Evolutionary conservation across 2,113 vertebrate species (phyloP).

Genomic region (Lycocorax pyrrhopterus): DNA sequence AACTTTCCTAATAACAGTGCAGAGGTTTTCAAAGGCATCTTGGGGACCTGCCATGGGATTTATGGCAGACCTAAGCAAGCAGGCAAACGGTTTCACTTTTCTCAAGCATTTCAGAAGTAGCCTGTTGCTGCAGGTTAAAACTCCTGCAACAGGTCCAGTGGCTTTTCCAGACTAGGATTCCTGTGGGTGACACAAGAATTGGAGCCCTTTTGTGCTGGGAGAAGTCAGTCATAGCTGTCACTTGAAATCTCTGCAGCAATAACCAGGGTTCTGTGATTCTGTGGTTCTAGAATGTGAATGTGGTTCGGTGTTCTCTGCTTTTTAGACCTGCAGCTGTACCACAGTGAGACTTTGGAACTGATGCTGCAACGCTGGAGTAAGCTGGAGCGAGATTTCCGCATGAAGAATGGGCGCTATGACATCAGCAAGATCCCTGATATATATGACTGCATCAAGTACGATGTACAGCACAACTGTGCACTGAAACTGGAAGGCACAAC

Average conservation of each 20-base stretch:
- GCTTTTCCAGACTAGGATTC: neutral
- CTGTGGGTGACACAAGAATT: neutral
- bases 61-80: neutral
- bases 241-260: neutral
- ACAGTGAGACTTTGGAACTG: conserved; percentile 93
- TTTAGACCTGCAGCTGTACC: conserved; percentile 91
- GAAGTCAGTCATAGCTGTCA: neutral
- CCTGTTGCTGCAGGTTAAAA: neutral
- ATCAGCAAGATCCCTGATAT: conserved; percentile 98
- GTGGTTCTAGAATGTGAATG: neutral
- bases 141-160: neutral
- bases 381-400: conserved; percentile 90
- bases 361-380: conserved; percentile 98
- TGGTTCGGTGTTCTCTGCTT: neutral
- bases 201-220: neutral
- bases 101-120: neutral
- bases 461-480: conserved; percentile 89
- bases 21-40: neutral
- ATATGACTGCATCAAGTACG: conserved; percentile 97
- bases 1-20: neutral
- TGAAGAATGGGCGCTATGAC: conserved; percentile 95
- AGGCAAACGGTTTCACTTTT: neutral
- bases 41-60: neutral
- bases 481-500: conserved; percentile 89
- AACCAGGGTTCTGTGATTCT: neutral